Base-by-base conservation (phyloP, 2,797 vertebrate genomes). In the Mionectes olivaceus region DNA sequence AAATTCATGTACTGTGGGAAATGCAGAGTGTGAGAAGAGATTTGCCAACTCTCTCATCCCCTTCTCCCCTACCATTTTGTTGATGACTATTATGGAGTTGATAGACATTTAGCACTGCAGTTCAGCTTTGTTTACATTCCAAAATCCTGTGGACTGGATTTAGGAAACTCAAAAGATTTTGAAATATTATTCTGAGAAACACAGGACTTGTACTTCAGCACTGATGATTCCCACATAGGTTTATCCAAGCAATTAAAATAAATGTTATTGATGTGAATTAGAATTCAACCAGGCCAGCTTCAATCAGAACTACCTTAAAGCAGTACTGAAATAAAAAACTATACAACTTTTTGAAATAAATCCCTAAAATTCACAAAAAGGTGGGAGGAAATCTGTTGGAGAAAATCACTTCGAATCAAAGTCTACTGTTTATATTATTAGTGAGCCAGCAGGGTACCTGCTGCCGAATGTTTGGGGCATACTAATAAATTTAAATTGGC, bases 11-110 rank as follows among this genome's bases (percentile, higher is more conserved):
- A 10, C 19, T 47, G 37, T 57, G 59, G 33, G 44, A 89, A 59
- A 39, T 43, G 19, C 6, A 8, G 23, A 53, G 5, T 19, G 8
- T 60, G 46, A 68, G 49, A 80, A 89, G 9, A 77, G 9, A 46
- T 30, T 67, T 49, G 3, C 7, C 0, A 0, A 6, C 23, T 43
- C 16, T 21, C 10, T 32, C 24, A 28, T 7, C 4, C 5, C 2
- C 2, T 49, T 15, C 24, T 5, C 3, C 2, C 2, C 3, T 7
- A 9, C 0, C 2, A 7, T 74, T 81, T 68, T 63, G 6, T 25
- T 83, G 12, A 27, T 67, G 44, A 9, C 13, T 41, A 2, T 21
- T 43, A 37, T 15, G 25, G 9, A 13, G 6, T 11, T 56, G 10
- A 37, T 33, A 71, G n/a, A 47, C 9, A 39, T 0, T 1, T 3